phyloP scores from a whole-genome alignment of 2,888 invertebrate species.

The Aproaerema taeniolella region DNA sequence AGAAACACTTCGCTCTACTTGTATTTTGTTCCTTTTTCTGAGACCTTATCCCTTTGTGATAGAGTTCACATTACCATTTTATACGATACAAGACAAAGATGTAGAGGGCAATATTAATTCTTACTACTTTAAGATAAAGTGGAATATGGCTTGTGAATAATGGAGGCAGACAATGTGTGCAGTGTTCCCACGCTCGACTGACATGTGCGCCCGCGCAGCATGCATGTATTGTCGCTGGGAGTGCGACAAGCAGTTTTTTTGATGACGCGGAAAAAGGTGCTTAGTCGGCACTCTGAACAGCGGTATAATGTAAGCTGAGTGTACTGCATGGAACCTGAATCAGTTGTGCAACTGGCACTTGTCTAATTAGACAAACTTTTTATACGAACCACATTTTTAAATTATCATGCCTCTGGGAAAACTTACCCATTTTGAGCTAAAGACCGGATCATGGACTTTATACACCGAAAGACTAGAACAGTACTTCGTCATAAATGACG shows the following conservation, averaged over 20 bases:
- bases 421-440: conserved; percentile 1
- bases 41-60: conserved; percentile 6
- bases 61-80: conserved; percentile 3
- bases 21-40: not conserved
- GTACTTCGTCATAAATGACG: conserved; percentile 11
- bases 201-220: conserved; percentile 32
- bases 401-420: conserved; percentile 10
- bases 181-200: conserved; percentile 38
- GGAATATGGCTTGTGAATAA: too few relatives aligned
- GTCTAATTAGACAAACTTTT: too few relatives aligned
- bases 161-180: conserved; percentile 13
- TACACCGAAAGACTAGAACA: conserved; percentile 11
- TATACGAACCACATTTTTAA: too few relatives aligned
- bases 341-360: too few relatives aligned
- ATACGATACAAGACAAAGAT: not conserved
- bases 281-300: conserved; percentile 5
- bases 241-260: conserved; percentile 11
- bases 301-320: not conserved
- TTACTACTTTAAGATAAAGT: too few relatives aligned
- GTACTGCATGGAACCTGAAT: too few relatives aligned
- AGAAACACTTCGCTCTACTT: conserved; percentile 14
- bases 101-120: too few relatives aligned
- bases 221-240: conserved; percentile 25
- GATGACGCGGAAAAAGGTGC: conserved; percentile 14
- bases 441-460: conserved; percentile 6